phyloP scores from a whole-genome alignment of 2,797 vertebrate genomes.

The Gallirallus australis region DNA sequence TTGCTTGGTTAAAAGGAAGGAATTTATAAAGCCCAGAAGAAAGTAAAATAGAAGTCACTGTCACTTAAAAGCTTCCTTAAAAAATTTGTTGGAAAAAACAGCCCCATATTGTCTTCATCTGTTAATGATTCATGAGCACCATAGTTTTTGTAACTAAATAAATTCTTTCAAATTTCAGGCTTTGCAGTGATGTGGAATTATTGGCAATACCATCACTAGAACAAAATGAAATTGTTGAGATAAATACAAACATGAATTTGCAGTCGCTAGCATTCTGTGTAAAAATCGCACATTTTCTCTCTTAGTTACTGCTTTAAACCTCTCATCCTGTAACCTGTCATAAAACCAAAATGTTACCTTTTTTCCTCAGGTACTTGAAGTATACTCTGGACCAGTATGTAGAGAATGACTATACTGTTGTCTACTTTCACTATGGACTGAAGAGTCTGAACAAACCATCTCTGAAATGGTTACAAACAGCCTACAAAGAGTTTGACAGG shows the following conservation, averaged over 20 bases:
- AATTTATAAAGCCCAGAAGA: not conserved
- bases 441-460: slow-evolving; percentile 88
- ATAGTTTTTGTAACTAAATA: not conserved
- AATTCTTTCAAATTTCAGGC: not conserved
- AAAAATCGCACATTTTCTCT: not conserved
- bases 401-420: slow-evolving; percentile 87
- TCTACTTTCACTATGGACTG: slow-evolving; percentile 89
- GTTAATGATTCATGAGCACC: not conserved
- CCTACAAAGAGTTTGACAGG: slow-evolving; percentile 88
- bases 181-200: not conserved
- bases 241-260: not conserved
- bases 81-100: not conserved
- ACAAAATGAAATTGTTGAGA: not conserved
- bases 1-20: not conserved
- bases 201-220: not conserved
- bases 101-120: not conserved
- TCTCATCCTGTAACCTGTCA: not conserved
- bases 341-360: not conserved
- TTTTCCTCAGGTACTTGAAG: slow-evolving; percentile 84
- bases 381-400: slow-evolving; percentile 88
- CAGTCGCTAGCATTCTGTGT: not conserved
- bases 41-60: not conserved
- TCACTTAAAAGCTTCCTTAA: not conserved
- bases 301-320: not conserved
- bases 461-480: slow-evolving; percentile 84